Evolutionary conservation across 2,888 invertebrate genomes (phyloP), one percentile per base, ranked within the genome.

Genomic region (Seira ritae): DNA sequence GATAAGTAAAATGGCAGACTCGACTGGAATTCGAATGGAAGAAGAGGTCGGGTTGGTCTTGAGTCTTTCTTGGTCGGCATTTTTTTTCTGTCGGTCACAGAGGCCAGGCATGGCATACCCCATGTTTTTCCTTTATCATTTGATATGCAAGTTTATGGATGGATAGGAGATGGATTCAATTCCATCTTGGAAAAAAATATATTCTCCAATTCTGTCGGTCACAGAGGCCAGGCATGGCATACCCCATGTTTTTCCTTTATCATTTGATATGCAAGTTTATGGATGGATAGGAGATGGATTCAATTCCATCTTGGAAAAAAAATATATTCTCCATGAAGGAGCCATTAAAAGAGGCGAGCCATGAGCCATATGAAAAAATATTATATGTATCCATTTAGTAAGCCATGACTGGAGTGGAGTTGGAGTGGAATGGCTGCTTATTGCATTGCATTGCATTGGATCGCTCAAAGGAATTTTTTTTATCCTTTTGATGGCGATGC

Each of bases 241-340:
- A 31, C 72, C 79, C 79, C 79, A 80, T 80, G 80, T 80, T 73
- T 8, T 31, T 31, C 72, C 42, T 79, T 80, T 80, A 80, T 80
- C 80, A 74, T 80, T 80, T 80, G 80, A 80, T 80, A 80, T 80
- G 80, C 80, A 80, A 73, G 73, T 68, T 31, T 31, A 73, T 75
- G 75, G 50, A 67, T 68, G n/a, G 71, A 46, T 50, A 22, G 20
- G 22, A 6, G 12, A 55, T 71, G 72, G 55, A 60, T 72, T 73
- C 31, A 31, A 31, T 31, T 31, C 31, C 31, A 31, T 31, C 31
- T 31, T 31, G 31, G 37, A 37, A 68, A 75, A 67, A 67, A 75
- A 69, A 24, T 67, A 68, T 77, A 69, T 77, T 72, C 72, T 46
- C 19, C 19, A 12, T 65, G 72, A 79, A 72, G 69, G 67, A 74